Conservation (phyloP, 1,140 invertebrate species). For the Diabrotica virgifera region DNA sequence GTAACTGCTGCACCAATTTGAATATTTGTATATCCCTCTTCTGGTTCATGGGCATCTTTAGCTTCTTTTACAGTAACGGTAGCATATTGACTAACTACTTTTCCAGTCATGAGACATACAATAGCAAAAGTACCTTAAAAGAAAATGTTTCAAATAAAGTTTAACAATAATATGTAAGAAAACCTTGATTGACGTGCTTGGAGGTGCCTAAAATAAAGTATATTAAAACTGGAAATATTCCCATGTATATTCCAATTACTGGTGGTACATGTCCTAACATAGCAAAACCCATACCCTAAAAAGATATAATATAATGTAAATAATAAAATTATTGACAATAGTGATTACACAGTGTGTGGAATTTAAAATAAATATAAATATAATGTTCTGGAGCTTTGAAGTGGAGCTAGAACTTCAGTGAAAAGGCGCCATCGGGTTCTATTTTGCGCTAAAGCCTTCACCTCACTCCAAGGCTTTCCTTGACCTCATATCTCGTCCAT, state of each 20-base stretch:
- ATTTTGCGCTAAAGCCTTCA: no score
- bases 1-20: constrained; percentile 67
- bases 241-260: constrained; percentile 90
- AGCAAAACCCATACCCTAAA: constrained; percentile 87
- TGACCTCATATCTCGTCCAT: no score
- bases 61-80: constrained; percentile 28
- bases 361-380: no score
- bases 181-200: constrained; percentile 86
- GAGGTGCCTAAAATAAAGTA: constrained; percentile 92
- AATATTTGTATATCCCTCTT: constrained; percentile 49
- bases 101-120: constrained; percentile 83
- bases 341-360: no score
- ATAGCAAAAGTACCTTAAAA: constrained; percentile 79
- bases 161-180: constrained; percentile 23
- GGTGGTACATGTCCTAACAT: constrained; percentile 82
- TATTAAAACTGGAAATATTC: constrained; percentile 87
- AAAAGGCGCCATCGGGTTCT: no score
- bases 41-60: not conserved
- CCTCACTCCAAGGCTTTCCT: no score
- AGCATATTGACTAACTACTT: constrained; percentile 59
- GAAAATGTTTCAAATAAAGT: not conserved
- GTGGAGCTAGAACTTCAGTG: no score
- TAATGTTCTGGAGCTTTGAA: no score
- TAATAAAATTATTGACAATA: no score
- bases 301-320: constrained; percentile 17